Base-by-base conservation (phyloP, 2,797 vertebrate genomes). In the Enteromius afrohamiltoni region DNA sequence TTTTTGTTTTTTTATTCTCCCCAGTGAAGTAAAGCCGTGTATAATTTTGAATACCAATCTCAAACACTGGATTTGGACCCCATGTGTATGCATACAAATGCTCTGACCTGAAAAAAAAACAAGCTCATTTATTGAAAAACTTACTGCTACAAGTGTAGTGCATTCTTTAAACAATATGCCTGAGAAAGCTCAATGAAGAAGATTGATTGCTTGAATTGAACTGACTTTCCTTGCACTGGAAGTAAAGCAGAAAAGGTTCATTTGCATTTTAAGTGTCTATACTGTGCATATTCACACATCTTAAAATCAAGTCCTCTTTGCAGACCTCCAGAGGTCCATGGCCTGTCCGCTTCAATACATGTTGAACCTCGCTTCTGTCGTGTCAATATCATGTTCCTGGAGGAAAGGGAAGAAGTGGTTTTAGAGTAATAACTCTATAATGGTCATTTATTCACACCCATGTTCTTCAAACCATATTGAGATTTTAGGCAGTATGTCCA, bases 331-430 rank as follows among this genome's bases (percentile, higher is more conserved):
- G 26, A 26, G 23, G 31, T 45, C 23, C 60, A 14, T 11, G 19
- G 21, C 10, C 11, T 26, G 42, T 10, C 42, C 31, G 53, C 64
- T 62, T 88, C 73, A 87, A 19, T 40, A 67, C 3, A 78, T 69
- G 19, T 68, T 89, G 89, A 97, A 95, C 68, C 55, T 93, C 51
- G 90, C 86, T 87, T 96, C 96, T 6, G 92, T 92, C 49, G 95
- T 91, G 85, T 97, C 96, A 1, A 94, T 79, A 7, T 97, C 96
- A 0, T 96, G 96, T 51, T 98, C 97, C 97, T 98, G 69, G 83
- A 85, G 3, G 29, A 60, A 37, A 21, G n/a, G 13, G 64, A 0
- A 0, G 0, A 29, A 8, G 60, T 13, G 60, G 21, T 17, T 6
- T 17, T 69, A 29, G 17, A 23, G 58, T 21, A 51, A 3, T 17